A percentile compares a stretch with the other conserved stretches of the same genome.
Conservation (phyloP, 2,113 vertebrate genomes). For the Lophius piscatorius region DNA sequence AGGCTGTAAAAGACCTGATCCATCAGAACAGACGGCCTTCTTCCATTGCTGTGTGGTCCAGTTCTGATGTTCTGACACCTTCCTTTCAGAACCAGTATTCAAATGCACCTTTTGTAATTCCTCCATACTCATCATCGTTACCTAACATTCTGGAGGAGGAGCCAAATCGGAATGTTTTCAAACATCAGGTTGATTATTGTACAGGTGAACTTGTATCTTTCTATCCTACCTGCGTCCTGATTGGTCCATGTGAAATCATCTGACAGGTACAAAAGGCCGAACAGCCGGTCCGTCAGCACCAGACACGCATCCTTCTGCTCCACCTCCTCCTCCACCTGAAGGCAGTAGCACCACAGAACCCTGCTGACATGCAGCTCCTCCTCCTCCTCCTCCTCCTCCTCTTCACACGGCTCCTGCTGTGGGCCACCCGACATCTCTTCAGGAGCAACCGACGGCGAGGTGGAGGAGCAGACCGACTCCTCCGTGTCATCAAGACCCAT, state of each 20-base stretch:
- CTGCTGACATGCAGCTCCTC: slow-evolving; percentile 65
- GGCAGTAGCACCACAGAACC: slow-evolving; percentile 88
- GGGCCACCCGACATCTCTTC: slow-evolving; percentile 6
- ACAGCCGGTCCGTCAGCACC: slow-evolving; percentile 80
- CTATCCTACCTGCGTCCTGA: slow-evolving; percentile 46
- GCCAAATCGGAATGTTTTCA: too few species aligned
- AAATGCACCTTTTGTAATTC: too few species aligned
- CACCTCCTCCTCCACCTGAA: slow-evolving; percentile 82
- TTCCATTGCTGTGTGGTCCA: too few species aligned
- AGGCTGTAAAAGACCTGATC: too few species aligned
- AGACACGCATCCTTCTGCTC: slow-evolving; percentile 87
- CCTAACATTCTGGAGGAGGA: too few species aligned
- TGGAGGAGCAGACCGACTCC: slow-evolving; percentile 55
- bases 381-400: slow-evolving; percentile 14
- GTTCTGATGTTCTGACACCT: too few species aligned
- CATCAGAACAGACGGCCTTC: too few species aligned
- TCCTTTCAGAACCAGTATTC: too few species aligned
- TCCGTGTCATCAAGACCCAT: slow-evolving; percentile 88
- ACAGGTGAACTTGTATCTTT: too few species aligned
- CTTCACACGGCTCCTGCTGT: slow-evolving; percentile 4
- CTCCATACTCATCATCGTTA: too few species aligned
- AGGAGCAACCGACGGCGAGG: slow-evolving; percentile 14
- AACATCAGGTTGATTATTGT: too few species aligned
- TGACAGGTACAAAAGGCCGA: slow-evolving; percentile 80
- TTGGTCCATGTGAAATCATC: slow-evolving; percentile 29